Evolutionary conservation across 2,888 invertebrate species (phyloP).

Genomic region (Chrysolina haemoptera): DNA sequence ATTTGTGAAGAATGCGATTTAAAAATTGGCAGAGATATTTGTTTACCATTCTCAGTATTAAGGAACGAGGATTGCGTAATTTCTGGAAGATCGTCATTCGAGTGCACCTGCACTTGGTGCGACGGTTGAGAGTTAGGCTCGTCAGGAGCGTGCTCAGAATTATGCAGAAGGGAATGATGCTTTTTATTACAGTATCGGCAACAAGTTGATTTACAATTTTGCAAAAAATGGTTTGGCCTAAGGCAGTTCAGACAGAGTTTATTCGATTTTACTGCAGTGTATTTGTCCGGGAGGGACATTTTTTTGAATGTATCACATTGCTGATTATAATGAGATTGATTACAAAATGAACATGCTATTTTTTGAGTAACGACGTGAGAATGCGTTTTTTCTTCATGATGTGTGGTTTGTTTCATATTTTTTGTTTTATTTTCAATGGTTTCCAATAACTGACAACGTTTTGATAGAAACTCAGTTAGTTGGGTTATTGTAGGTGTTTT

Average conservation of each 20-base stretch:
- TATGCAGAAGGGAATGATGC: conserved; percentile 5
- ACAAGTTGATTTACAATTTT: neutral
- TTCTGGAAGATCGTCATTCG: neutral
- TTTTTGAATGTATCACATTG: conserved; percentile 2
- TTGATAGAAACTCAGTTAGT: neutral
- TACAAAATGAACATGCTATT: neutral
- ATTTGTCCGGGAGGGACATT: conserved; percentile 6
- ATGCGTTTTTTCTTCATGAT: neutral
- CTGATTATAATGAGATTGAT: neutral
- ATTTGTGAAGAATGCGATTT: neutral
- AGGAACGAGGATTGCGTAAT: neutral
- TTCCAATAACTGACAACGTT: neutral
- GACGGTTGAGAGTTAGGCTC: neutral
- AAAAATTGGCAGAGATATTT: neutral
- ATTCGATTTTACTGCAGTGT: neutral
- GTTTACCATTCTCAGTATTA: neutral
- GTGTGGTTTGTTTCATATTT: neutral
- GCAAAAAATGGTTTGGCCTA: neutral
- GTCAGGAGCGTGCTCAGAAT: neutral
- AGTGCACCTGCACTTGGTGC: neutral
- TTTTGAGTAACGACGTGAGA: neutral
- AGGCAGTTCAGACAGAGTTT: conserved; percentile 8
- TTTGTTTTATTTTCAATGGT: conserved; percentile 2
- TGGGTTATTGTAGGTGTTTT: no score
- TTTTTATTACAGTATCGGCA: conserved; percentile 10